phyloP scores from a whole-genome alignment of 1,140 invertebrate species.

The Drosophila seguyi region DNA sequence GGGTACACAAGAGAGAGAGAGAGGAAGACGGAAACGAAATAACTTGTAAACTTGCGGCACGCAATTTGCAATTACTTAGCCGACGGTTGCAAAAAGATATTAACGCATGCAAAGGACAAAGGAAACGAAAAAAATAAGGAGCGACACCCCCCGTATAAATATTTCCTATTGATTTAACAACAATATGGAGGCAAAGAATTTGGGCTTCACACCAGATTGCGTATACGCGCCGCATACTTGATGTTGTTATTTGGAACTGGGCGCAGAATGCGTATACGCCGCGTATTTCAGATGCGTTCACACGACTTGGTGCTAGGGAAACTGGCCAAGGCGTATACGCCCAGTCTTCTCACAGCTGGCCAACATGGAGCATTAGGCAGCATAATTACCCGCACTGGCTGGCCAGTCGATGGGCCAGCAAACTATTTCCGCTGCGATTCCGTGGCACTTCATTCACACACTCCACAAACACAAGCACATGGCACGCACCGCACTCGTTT shows the following conservation, averaged over 20 bases:
- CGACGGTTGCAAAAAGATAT: conserved; percentile 39
- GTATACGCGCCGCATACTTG: conserved; percentile 20
- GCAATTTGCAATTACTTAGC: conserved; percentile 79
- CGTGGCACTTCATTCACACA: conserved; percentile 59
- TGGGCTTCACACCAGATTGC: conserved; percentile 2
- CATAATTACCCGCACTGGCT: conserved; percentile 53
- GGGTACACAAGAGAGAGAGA: not conserved
- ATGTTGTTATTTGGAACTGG: not conserved
- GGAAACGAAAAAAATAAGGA: conserved; percentile 2
- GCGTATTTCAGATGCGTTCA: not conserved
- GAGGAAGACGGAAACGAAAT: conserved; percentile 19
- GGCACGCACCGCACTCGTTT: conserved; percentile 41
- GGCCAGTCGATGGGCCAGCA: conserved; percentile 55
- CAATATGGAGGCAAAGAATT: not conserved
- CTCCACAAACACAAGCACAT: conserved; percentile 49
- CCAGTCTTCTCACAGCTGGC: conserved; percentile 11
- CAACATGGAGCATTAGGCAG: conserved; percentile 27
- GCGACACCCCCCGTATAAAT: conserved; percentile 17
- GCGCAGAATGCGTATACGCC: conserved; percentile 29
- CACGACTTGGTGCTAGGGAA: not conserved
- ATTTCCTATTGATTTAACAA: conserved; percentile 60
- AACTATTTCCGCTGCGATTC: conserved; percentile 45
- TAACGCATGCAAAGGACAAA: conserved; percentile 47
- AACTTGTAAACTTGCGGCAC: conserved; percentile 70
- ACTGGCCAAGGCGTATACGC: conserved; percentile 11